Percentiles rank a stretch among this genome's conserved stretches.
phyloP scores from a whole-genome alignment of 2,888 invertebrate genomes.

The Dyspetes luteomarginatus region DNA sequence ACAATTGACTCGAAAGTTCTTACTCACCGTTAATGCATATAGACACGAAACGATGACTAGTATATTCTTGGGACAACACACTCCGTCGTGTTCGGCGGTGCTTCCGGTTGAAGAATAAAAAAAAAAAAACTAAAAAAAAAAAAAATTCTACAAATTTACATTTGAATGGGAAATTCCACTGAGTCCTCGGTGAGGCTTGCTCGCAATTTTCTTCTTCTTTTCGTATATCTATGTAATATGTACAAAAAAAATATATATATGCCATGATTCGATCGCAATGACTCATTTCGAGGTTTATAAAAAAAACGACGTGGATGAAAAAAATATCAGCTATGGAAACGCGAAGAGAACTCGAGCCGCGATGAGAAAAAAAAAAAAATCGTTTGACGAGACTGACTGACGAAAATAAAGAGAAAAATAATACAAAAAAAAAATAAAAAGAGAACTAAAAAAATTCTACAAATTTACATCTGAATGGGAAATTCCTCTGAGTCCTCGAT shows the following conservation, averaged over 20 bases:
- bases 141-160: conserved; percentile 5
- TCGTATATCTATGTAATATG: background rate
- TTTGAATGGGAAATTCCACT: background rate
- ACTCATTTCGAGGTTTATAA: background rate
- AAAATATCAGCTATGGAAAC: too few relatives aligned
- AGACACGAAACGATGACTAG: conserved; percentile 77
- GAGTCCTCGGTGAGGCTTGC: background rate
- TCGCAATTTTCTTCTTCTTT: conserved; percentile 5
- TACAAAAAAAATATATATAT: too few relatives aligned
- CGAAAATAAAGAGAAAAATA: background rate
- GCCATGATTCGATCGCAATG: background rate
- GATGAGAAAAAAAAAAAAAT: conserved; percentile 12
- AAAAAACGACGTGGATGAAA: too few relatives aligned
- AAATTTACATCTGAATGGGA: background rate
- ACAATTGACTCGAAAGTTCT: background rate
- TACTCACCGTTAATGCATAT: conserved; percentile 74
- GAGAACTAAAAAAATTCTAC: too few relatives aligned
- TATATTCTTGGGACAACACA: conserved; percentile 71
- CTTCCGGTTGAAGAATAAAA: conserved; percentile 51
- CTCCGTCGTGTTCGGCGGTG: conserved; percentile 64
- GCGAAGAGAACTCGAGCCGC: too few relatives aligned
- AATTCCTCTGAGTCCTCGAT: background rate
- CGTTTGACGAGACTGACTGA: conserved; percentile 17
- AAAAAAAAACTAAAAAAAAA: conserved; percentile 20
- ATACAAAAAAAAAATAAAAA: background rate